Evolutionary conservation across 2,888 invertebrate species (phyloP).

Genomic region (Ceramica pisi): DNA sequence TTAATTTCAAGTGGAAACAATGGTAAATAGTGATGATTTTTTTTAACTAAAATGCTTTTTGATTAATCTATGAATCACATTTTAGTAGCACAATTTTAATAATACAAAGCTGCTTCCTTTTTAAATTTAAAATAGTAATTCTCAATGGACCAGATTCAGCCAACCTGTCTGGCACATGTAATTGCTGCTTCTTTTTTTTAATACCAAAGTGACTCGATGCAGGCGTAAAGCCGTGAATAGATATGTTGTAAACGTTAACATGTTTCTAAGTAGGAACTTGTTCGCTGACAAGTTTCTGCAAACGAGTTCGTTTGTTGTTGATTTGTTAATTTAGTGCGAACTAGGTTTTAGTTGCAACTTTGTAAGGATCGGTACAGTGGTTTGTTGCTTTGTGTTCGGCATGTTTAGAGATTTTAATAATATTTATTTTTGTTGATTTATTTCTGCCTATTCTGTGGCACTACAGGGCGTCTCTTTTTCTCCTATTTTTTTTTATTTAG

Average conservation of each 20-base stretch:
- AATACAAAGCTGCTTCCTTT: too few species aligned
- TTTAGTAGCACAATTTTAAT: too few species aligned
- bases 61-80: too few species aligned
- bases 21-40: too few species aligned
- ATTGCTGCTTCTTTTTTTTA: slow-evolving; percentile 73
- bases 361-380: neutral
- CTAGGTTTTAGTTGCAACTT: slow-evolving; percentile 22
- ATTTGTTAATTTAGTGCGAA: slow-evolving; percentile 56
- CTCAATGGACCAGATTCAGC: slow-evolving; percentile 66
- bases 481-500: too few species aligned
- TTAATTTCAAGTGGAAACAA: too few species aligned
- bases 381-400: neutral
- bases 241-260: slow-evolving; percentile 34
- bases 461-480: too few species aligned
- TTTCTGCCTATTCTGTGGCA: too few species aligned
- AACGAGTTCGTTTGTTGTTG: slow-evolving; percentile 43
- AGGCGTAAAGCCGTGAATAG: slow-evolving; percentile 66
- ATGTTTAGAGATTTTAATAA: neutral
- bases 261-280: slow-evolving; percentile 36
- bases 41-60: too few species aligned
- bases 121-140: slow-evolving; percentile 36
- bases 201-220: slow-evolving; percentile 67
- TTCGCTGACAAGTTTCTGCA: slow-evolving; percentile 58
- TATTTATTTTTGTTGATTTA: too few species aligned
- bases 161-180: slow-evolving; percentile 67